Percentiles rank a stretch among this genome's conserved stretches.
Conservation (phyloP, 2,797 vertebrate genomes). For the Anguilla obscura region DNA sequence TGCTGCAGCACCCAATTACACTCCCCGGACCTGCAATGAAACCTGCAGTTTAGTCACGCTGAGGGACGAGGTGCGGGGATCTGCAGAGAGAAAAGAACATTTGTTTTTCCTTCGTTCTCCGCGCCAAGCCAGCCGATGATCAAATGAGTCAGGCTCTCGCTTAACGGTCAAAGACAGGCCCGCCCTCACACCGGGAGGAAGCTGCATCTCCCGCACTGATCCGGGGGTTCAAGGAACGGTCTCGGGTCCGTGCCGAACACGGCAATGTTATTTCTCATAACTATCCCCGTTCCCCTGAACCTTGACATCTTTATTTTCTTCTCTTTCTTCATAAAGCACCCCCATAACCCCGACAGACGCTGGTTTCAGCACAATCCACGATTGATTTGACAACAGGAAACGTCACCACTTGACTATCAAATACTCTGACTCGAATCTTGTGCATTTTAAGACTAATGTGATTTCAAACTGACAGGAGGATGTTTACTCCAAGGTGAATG, state of each 20-base stretch:
- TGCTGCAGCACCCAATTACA: conserved; percentile 69
- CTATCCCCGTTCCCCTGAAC: background rate
- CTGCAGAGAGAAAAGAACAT: background rate
- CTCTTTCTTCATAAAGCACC: conserved; percentile 11
- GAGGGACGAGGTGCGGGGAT: conserved; percentile 11
- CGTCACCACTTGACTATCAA: conserved; percentile 1
- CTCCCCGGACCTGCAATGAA: conserved; percentile 55
- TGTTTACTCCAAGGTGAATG: background rate
- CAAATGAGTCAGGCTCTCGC: conserved; percentile 5
- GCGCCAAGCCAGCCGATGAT: background rate
- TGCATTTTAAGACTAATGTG: background rate
- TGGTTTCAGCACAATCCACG: background rate
- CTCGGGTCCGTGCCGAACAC: background rate
- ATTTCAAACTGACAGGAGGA: background rate
- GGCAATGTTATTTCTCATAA: conserved; percentile 2
- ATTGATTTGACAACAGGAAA: conserved; percentile 19
- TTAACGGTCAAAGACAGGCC: background rate
- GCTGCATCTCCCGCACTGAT: background rate
- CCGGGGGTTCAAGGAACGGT: background rate
- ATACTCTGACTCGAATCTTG: background rate
- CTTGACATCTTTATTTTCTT: conserved; percentile 17
- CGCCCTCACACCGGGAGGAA: background rate
- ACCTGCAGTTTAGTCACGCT: conserved; percentile 38
- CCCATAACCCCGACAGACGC: background rate
- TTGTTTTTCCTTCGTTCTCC: background rate